These are phyloP conservation scores for Drosophila serrata DNA, from an alignment of 1,140 invertebrate genomes.

Conservation along the genomic window DNA sequence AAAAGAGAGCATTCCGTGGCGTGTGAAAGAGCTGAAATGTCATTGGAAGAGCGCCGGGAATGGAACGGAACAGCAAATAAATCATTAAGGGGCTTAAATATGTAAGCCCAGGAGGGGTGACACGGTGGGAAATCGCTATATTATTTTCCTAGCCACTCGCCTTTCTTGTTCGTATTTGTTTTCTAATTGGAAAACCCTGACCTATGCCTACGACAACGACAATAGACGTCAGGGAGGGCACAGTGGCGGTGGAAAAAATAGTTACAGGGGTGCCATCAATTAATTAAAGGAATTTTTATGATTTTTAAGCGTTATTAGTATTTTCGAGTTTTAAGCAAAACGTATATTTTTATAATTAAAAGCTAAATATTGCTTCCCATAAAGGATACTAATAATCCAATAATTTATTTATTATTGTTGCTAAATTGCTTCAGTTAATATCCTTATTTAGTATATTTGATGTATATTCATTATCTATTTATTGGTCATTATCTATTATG, in stretches of 20 bases:
- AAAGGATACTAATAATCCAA: no score
- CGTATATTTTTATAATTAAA: no score
- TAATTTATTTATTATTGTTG: background rate
- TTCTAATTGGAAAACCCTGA: constrained; percentile 70
- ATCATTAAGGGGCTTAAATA: constrained; percentile 43
- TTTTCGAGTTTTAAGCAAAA: no score
- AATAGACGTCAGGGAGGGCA: background rate
- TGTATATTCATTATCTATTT: no score
- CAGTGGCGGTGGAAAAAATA: background rate
- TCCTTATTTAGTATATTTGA: no score
- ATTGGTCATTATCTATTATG: no score
- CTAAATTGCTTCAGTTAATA: background rate
- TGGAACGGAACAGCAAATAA: constrained; percentile 33
- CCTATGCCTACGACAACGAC: constrained; percentile 55
- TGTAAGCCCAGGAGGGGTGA: background rate
- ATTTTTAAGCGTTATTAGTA: no score
- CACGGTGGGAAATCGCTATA: constrained; percentile 2
- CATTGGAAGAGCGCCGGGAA: background rate
- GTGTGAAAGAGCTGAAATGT: constrained; percentile 6
- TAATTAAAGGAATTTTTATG: background rate
- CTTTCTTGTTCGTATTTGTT: constrained; percentile 22
- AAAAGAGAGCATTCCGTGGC: constrained; percentile 22
- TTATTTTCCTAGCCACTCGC: constrained; percentile 35
- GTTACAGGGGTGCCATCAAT: no score
- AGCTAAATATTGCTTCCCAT: no score